A percentile compares a stretch with the other conserved stretches of the same genome.
Conservation (phyloP, 1,140 invertebrate genomes). For the Penaeus vannamei region DNA sequence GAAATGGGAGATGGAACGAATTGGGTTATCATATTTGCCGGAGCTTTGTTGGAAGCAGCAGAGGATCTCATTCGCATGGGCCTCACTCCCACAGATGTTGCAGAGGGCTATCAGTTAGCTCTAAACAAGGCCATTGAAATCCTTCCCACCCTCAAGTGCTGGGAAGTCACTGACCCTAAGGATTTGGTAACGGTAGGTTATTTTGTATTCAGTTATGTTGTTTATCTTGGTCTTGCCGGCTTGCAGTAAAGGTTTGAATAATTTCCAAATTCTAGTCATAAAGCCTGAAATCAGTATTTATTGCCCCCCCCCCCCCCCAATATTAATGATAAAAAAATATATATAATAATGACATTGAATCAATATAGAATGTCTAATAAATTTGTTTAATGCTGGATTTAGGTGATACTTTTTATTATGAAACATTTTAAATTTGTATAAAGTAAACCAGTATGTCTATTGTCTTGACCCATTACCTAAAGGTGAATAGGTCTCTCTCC, state of each 20-base stretch:
- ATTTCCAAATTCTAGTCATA: no score
- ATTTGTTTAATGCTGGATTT: no score
- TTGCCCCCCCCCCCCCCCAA: no score
- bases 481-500: no score
- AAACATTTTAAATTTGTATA: no score
- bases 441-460: no score
- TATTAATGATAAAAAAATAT: no score
- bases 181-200: slow-evolving; percentile 80
- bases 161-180: slow-evolving; percentile 86
- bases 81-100: slow-evolving; percentile 94
- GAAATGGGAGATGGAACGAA: slow-evolving; percentile 99
- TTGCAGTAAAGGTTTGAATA: neutral
- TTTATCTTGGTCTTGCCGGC: neutral
- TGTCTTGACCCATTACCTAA: no score
- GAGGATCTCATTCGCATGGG: slow-evolving; percentile 94
- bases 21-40: slow-evolving; percentile 96
- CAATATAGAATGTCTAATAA: no score
- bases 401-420: no score
- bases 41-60: slow-evolving; percentile 91
- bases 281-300: no score
- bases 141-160: slow-evolving; percentile 83
- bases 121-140: slow-evolving; percentile 91
- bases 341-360: no score
- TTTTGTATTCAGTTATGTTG: slow-evolving; percentile 72
- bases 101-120: slow-evolving; percentile 94